A percentile compares a stretch with the other conserved stretches of the same genome.
phyloP scores from a whole-genome alignment of 2,888 invertebrate genomes.

The Villa cingulata region DNA sequence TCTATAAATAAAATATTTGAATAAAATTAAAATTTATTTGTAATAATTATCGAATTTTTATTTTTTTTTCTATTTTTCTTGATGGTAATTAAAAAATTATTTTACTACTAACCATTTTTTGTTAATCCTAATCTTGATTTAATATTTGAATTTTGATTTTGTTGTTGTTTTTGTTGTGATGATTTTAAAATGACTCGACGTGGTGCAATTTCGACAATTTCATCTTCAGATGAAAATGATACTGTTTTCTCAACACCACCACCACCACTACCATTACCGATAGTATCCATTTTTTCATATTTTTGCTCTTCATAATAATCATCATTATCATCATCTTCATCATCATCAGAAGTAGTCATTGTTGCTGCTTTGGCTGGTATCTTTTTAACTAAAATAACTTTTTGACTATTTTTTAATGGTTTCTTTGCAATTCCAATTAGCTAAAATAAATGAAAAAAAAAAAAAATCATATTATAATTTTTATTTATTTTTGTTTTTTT shows the following conservation, averaged over 20 bases:
- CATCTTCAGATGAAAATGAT: conserved; percentile 34
- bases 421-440: conserved; percentile 4
- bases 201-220: conserved; percentile 32
- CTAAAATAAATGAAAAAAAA: neutral
- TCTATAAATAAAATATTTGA: conserved; percentile 14
- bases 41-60: too few species aligned
- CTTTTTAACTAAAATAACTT: conserved; percentile 32
- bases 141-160: conserved; percentile 16
- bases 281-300: conserved; percentile 17
- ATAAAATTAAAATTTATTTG: too few species aligned
- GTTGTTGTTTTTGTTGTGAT: too few species aligned
- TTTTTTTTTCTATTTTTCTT: too few species aligned
- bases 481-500: too few species aligned
- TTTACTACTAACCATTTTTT: neutral
- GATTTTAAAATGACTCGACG: conserved; percentile 17
- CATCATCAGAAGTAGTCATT: conserved; percentile 21
- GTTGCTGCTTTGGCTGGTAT: conserved; percentile 28
- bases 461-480: too few species aligned
- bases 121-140: conserved; percentile 25
- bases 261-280: too few species aligned
- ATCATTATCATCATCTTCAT: conserved; percentile 16
- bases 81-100: too few species aligned
- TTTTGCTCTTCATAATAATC: conserved; percentile 18
- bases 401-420: conserved; percentile 21
- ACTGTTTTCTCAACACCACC: conserved; percentile 33